A percentile compares a stretch with the other conserved stretches of the same genome.
phyloP scores from a whole-genome alignment of 2,113 vertebrate genomes.

The Strix aluco region DNA sequence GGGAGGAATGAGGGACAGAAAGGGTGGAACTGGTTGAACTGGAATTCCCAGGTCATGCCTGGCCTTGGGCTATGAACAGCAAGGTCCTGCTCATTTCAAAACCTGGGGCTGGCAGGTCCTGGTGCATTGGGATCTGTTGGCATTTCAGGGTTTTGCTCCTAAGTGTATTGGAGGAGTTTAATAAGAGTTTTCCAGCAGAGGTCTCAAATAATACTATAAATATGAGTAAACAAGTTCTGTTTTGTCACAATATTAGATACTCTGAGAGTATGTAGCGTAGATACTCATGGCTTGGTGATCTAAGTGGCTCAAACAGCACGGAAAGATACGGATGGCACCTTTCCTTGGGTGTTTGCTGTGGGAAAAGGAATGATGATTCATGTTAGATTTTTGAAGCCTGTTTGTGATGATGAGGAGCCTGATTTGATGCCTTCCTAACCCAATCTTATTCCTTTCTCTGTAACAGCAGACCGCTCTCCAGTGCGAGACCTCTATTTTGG shows the following conservation, averaged over 20 bases:
- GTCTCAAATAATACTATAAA: background rate
- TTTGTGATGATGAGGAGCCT: background rate
- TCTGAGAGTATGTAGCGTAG: background rate
- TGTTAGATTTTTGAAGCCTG: background rate
- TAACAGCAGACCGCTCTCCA: background rate
- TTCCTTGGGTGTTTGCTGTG: background rate
- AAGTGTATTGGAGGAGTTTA: background rate
- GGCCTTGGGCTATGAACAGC: background rate
- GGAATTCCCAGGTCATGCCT: background rate
- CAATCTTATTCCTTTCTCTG: background rate
- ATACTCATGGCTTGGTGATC: background rate
- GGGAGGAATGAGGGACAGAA: background rate
- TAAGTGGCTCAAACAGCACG: background rate
- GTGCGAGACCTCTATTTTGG: background rate
- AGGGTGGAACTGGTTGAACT: conserved; percentile 32
- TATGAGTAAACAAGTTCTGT: background rate
- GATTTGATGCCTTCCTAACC: background rate
- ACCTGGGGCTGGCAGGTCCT: background rate
- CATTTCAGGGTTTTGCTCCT: background rate
- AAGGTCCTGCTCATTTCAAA: background rate
- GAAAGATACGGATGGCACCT: background rate
- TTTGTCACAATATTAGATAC: background rate
- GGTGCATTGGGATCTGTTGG: background rate
- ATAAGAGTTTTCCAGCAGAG: background rate
- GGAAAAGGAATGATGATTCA: background rate